Base-by-base conservation (phyloP, 2,888 invertebrate species). In the Tenthredo notha region DNA sequence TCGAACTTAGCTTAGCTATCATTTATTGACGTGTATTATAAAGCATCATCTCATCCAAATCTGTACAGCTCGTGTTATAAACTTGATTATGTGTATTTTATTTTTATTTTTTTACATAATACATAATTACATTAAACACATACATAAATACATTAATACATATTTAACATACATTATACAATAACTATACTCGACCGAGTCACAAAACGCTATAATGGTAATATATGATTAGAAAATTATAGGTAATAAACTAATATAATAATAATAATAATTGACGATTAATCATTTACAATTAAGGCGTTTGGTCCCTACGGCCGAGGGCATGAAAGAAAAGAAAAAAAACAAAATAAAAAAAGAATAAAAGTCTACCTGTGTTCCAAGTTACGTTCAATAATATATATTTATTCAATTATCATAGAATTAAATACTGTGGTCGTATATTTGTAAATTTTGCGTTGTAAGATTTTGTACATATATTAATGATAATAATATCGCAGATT, bases 371-470 rank as follows among this genome's bases (percentile, higher is more conserved):
- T 77, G 77, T 77, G 77, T 77, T 77, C 77, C 77, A 77, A 74
- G 21, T 80, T 80, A 65, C 61, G 61, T 80, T 80, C 61, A 65
- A 80, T n/a, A 61, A 40, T 37, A 80, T 77, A 77, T 77, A 77
- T 91, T 92, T 92, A 74, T 72, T 40, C 37, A 37, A 33, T 40
- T 58, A 37, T 37, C 61, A 61, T 61, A 54, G 29, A 18, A 25
- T 29, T n/a, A 80, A 43, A n/a, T 67, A 90, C 90, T 89, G 89
- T 91, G 90, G 90, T 70, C 90, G 90, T 91, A 90, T 91, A 90
- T 93, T 93, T 94, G 93, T 94, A 93, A 93, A 94, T 93, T 93
- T 91, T 94, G 90, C 92, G 93, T 93, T 92, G 93, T 93, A 94
- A 94, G 92, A 93, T 93, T 94, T 93, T 94, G 93, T 94, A 94